Evolutionary conservation across 2,113 vertebrate genomes (phyloP).

Genomic region (Aythya baeri): DNA sequence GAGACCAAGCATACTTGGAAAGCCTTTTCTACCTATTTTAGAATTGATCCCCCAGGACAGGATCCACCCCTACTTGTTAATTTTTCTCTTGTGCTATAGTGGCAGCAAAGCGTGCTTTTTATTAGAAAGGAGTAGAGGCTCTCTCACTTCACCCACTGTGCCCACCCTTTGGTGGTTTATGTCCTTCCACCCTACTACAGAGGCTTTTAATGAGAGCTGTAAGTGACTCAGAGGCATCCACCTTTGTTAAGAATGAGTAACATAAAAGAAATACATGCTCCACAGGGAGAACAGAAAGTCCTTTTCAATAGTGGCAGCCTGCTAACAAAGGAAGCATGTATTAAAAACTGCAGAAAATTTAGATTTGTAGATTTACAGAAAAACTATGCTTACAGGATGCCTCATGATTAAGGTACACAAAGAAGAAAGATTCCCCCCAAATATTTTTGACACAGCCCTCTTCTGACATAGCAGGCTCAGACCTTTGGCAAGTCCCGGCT

Average conservation of each 20-base stretch:
- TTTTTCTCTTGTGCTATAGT: neutral
- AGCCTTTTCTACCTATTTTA: neutral
- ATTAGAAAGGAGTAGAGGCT: neutral
- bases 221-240: neutral
- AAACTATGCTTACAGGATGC: neutral
- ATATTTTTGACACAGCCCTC: neutral
- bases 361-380: neutral
- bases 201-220: neutral
- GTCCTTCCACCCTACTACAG: neutral
- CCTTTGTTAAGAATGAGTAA: neutral
- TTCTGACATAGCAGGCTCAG: neutral
- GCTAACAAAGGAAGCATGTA: rapidly evolving
- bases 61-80: neutral
- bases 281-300: neutral
- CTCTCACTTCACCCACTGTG: neutral
- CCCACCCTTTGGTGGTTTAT: neutral
- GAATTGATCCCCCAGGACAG: neutral
- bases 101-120: neutral
- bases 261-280: neutral
- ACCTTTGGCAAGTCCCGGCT: neutral
- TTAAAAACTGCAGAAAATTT: neutral
- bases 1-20: slow-evolving; percentile 70
- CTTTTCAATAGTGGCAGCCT: neutral
- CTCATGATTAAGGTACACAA: neutral
- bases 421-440: neutral